These are phyloP conservation scores for Acrocephalus kingi DNA, from an alignment of 2,113 vertebrate genomes.

Conservation along the genomic window DNA sequence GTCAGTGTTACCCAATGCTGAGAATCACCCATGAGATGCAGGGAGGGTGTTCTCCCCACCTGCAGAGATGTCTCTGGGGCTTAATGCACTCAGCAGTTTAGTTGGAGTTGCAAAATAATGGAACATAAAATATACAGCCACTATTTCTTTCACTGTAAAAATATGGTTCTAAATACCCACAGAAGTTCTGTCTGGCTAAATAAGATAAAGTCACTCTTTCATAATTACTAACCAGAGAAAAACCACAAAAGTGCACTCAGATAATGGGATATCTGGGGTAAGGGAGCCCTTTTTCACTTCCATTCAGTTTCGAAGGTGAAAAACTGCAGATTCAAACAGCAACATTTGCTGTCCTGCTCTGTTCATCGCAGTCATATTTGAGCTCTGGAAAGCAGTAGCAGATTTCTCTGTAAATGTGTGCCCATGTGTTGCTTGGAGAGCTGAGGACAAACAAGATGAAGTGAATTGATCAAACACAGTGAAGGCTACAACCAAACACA, in stretches of 20 bases:
- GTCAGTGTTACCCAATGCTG: rapidly evolving
- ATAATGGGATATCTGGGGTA: not conserved
- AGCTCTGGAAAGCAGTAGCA: not conserved
- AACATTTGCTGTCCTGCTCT: not conserved
- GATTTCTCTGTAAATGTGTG: not conserved
- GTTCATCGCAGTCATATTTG: not conserved
- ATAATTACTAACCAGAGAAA: not conserved
- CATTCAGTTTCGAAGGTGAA: not conserved
- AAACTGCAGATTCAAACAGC: not conserved
- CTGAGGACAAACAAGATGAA: not conserved
- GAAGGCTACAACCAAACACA: not conserved
- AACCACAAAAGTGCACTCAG: not conserved
- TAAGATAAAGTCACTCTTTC: not conserved
- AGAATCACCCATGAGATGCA: not conserved
- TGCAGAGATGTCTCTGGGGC: not conserved
- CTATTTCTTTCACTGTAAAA: not conserved
- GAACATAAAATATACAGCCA: not conserved
- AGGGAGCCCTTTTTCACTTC: not conserved
- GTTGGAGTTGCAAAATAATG: not conserved
- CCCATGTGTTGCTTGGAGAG: not conserved
- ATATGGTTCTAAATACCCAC: not conserved
- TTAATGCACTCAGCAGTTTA: not conserved
- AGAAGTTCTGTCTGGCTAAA: not conserved
- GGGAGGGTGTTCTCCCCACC: not conserved
- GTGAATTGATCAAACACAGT: not conserved